Base-by-base conservation (phyloP, 2,888 invertebrate genomes). In the Epinotia nisella region DNA sequence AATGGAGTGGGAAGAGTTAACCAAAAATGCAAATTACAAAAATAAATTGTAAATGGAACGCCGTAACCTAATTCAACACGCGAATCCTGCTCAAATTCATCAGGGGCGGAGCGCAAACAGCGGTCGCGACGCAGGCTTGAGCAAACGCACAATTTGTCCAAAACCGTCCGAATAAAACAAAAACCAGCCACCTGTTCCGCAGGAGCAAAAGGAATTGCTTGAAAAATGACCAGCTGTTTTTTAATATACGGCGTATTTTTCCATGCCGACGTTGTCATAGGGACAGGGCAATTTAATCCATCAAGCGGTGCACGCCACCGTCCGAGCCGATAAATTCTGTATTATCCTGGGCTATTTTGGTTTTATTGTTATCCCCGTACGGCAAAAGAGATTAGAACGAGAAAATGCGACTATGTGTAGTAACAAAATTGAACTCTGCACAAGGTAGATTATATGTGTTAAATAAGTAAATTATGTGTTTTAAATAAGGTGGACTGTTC, bases 141-240 rank as follows among this genome's bases (percentile, higher is more conserved):
- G 83, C 84, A 89, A 90, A 89, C 87, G 87, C 82, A 84, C 83
- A 87, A 86, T 89, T 89, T 85, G 77, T 84, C 81, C 77, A 77
- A 82, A 82, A 78, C 78, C 80, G 77, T 59, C 56, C 60, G 49
- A 62, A 66, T 75, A 75, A 81, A 80, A 80, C 85, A 84, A 85
- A 85, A 84, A 82, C 82, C 81, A 79, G 80, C 87, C 89, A 91
- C 89, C 91, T 88, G 90, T 86, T 87, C 80, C 82, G 78, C 80
- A 81, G 87, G 88, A 94, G 91, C 90, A 94, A 94, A 94, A 93
- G 93, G 90, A 94, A 93, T 89, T 87, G 83, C 87, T 87, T 94
- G 93, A 94, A 94, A 93, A 93, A 94, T 94, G 91, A 93, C 93
- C 93, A 93, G 91, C 90, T 94, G 94, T 84, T 93, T 91, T 91